These are phyloP conservation scores for Phaethornis superciliosus DNA, from an alignment of 2,113 vertebrate species.

Conservation along the genomic window DNA sequence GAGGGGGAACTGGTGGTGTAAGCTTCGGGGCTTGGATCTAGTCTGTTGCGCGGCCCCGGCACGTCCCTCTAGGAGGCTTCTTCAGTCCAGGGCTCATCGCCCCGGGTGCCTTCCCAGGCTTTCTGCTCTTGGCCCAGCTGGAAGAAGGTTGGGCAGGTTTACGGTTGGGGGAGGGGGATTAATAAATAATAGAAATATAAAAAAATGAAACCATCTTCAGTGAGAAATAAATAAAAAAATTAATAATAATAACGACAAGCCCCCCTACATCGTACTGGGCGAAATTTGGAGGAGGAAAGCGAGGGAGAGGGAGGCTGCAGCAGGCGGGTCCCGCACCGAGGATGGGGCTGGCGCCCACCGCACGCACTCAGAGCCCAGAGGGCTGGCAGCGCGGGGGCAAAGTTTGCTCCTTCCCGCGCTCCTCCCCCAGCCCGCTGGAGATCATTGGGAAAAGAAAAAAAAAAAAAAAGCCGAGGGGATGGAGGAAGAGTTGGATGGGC, in stretches of 20 bases:
- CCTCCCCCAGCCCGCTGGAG: slow-evolving; percentile 63
- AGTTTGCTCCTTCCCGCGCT: slow-evolving; percentile 66
- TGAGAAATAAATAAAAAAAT: slow-evolving; percentile 30
- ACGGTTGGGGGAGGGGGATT: neutral
- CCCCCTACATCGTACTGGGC: slow-evolving; percentile 34
- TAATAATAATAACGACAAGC: neutral
- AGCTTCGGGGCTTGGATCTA: slow-evolving; percentile 56
- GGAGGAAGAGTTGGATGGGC: slow-evolving; percentile 57
- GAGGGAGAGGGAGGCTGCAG: neutral
- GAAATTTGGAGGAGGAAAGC: neutral
- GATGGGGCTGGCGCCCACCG: slow-evolving; percentile 67
- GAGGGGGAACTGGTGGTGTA: slow-evolving; percentile 19
- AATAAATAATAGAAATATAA: slow-evolving; percentile 58
- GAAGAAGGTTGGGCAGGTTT: neutral
- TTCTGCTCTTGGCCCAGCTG: slow-evolving; percentile 38
- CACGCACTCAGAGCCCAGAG: slow-evolving; percentile 71
- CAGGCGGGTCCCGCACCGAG: slow-evolving; percentile 9
- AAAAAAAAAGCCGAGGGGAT: slow-evolving; percentile 33
- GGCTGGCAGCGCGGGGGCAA: slow-evolving; percentile 64
- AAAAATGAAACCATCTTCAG: slow-evolving; percentile 60
- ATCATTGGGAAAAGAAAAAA: slow-evolving; percentile 58
- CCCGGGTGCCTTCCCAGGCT: slow-evolving; percentile 58
- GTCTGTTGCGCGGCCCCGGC: slow-evolving; percentile 51
- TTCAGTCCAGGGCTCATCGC: slow-evolving; percentile 59
- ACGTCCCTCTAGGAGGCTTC: slow-evolving; percentile 58